phyloP scores from a whole-genome alignment of 2,888 invertebrate species.

The Cataglyphis altisquamis region DNA sequence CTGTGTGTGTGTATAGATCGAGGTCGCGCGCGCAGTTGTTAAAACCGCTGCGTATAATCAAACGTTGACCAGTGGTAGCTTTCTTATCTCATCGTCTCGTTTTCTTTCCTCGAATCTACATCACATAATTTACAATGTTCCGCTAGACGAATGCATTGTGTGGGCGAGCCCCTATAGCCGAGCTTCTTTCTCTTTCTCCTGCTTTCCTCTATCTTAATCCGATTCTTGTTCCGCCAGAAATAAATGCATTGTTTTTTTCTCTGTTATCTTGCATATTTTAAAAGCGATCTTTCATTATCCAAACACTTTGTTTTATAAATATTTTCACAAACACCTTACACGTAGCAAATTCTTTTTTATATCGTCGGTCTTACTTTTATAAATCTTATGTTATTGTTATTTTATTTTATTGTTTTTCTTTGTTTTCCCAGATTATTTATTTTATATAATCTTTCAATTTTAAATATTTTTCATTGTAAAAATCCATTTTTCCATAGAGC shows the following conservation, averaged over 20 bases:
- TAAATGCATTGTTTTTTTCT: constrained; percentile 12
- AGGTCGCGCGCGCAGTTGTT: constrained; percentile 54
- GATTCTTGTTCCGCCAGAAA: constrained; percentile 24
- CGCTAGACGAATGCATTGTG: constrained; percentile 47
- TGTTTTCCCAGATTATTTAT: no score
- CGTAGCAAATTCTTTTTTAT: background rate
- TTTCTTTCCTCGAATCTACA: constrained; percentile 29
- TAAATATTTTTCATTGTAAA: background rate
- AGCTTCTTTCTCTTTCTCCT: constrained; percentile 21
- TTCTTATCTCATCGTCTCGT: constrained; percentile 31
- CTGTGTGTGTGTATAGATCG: constrained; percentile 39
- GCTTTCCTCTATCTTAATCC: constrained; percentile 47
- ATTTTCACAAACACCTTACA: background rate
- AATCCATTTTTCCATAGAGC: background rate
- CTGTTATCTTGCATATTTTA: constrained; percentile 5
- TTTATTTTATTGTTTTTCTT: background rate
- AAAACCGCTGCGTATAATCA: constrained; percentile 44
- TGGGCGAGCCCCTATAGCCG: constrained; percentile 27
- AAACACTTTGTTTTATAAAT: background rate
- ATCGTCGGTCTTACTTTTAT: background rate
- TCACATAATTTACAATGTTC: constrained; percentile 58
- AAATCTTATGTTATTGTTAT: background rate
- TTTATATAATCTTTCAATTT: background rate
- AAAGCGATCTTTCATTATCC: background rate
- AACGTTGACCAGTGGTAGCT: constrained; percentile 12